Percentiles rank a stretch among this genome's conserved stretches.
These are phyloP conservation scores for Plutomurus gul DNA, from an alignment of 1,140 invertebrate genomes.

Conservation along the genomic window DNA sequence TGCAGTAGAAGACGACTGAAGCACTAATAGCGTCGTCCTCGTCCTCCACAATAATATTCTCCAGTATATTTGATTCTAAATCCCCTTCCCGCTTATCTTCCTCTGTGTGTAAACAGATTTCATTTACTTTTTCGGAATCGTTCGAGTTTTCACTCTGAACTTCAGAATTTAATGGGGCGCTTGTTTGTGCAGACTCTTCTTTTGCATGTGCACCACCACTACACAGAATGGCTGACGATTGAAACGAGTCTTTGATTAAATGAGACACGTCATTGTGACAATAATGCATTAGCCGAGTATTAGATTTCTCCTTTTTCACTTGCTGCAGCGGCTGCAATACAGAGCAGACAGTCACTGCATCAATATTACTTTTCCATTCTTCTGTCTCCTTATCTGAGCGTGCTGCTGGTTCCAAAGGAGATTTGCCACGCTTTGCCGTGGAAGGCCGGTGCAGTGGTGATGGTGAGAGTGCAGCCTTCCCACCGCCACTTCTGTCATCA, in stretches of 20 bases:
- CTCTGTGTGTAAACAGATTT: too few relatives aligned
- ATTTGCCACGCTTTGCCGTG: not conserved
- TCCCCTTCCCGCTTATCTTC: too few relatives aligned
- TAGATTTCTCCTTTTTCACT: not conserved
- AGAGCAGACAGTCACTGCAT: not conserved
- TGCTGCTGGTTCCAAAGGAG: not conserved
- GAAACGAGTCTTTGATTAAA: not conserved
- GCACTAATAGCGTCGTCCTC: too few relatives aligned
- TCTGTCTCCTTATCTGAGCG: not conserved
- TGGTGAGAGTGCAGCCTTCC: not conserved
- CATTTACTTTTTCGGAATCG: too few relatives aligned
- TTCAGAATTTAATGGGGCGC: too few relatives aligned
- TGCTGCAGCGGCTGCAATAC: not conserved
- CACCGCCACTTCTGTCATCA: not conserved
- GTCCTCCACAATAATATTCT: too few relatives aligned
- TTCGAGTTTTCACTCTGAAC: too few relatives aligned
- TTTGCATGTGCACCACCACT: too few relatives aligned
- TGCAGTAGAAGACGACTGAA: too few relatives aligned
- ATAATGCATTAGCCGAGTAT: not conserved
- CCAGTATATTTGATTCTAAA: too few relatives aligned
- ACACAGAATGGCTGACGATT: not conserved
- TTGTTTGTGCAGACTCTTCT: too few relatives aligned
- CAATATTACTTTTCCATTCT: not conserved
- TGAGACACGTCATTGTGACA: conserved; percentile 22
- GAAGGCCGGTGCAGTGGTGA: not conserved